A percentile compares a stretch with the other conserved stretches of the same genome.
Conservation (phyloP, 1,140 invertebrate species). For the Drosophila elegans region DNA sequence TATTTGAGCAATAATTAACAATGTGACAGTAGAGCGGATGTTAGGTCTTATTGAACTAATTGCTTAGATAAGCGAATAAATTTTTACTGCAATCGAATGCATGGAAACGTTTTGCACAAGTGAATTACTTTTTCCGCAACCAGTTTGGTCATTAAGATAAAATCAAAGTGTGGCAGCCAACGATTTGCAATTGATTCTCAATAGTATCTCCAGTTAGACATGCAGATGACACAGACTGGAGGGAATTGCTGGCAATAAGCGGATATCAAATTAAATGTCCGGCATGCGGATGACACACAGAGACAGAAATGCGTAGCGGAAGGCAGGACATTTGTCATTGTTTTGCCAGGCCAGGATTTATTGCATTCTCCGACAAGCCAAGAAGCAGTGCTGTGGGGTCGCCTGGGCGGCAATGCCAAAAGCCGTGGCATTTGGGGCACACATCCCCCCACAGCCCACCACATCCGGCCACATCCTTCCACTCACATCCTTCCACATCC, state of each 20-base stretch:
- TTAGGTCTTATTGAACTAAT: slow-evolving; percentile 26
- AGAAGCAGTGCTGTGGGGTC: not conserved
- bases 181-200: slow-evolving; percentile 29
- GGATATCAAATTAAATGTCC: slow-evolving; percentile 77
- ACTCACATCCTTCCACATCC: slow-evolving; percentile 43
- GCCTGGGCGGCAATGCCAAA: slow-evolving; percentile 21
- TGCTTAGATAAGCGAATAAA: slow-evolving; percentile 19
- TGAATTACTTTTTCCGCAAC: not conserved
- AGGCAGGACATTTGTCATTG: slow-evolving; percentile 71
- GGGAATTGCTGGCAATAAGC: slow-evolving; percentile 36
- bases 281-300: slow-evolving; percentile 50
- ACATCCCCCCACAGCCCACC: slow-evolving; percentile 60
- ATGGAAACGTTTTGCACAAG: not conserved
- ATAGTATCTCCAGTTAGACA: slow-evolving; percentile 52
- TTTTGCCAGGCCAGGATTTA: slow-evolving; percentile 78
- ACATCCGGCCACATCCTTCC: slow-evolving; percentile 53
- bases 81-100: not conserved
- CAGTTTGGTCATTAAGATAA: slow-evolving; percentile 5
- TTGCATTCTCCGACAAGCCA: slow-evolving; percentile 58
- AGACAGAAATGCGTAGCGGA: slow-evolving; percentile 35
- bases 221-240: slow-evolving; percentile 40
- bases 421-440: slow-evolving; percentile 33
- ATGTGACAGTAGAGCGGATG: slow-evolving; percentile 32
- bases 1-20: slow-evolving; percentile 26
- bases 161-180: not conserved